Evolutionary conservation across 2,888 invertebrate species (phyloP), one percentile per base, ranked within the genome.

Genomic region (Punctoribates punctum): DNA sequence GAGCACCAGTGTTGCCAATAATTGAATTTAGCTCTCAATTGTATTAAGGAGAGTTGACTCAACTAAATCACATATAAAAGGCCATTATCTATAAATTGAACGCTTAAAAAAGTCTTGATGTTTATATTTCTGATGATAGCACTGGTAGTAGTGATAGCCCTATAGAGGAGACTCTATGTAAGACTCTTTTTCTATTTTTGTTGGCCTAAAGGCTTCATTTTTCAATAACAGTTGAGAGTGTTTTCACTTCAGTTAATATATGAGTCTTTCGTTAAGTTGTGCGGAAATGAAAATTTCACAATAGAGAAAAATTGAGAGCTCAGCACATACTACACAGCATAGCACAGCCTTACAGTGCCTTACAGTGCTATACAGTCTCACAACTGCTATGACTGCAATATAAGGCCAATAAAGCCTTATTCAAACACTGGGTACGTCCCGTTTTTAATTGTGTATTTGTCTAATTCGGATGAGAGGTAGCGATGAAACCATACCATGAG

Each of bases 41-140:
- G 8, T n/a, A 67, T 67, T 67, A 38, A 67, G n/a, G 8, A 67
- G 67, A 38, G n/a, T 67, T 67, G 67, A 67, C 38, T 34, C 38
- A 67, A 67, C 67, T 67, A 67, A 67, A 67, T 34, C 67, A 67
- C 6, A 67, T 67, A 67, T 67, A 67, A 67, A 67, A 67, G 27
- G 27, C 38, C 67, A 67, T 67, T 67, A 67, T 67, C 67, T 67
- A n/a, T 38, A 38, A 67, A 67, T 38, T 62, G 38, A 67, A 67
- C 34, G 67, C 38, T 38, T 67, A 38, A 65, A 67, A 67, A 67
- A 67, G 20, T 67, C 17, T 67, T 67, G 29, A 67, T 67, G 29
- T 38, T 67, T 60, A 60, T 60, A 54, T 60, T 9, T 60, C 20
- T 65, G 9, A 65, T n/a, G 34, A 34, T 34, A 34, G 8, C 34